phyloP scores from a whole-genome alignment of 2,888 invertebrate genomes.

The Nephrotoma appendiculata region DNA sequence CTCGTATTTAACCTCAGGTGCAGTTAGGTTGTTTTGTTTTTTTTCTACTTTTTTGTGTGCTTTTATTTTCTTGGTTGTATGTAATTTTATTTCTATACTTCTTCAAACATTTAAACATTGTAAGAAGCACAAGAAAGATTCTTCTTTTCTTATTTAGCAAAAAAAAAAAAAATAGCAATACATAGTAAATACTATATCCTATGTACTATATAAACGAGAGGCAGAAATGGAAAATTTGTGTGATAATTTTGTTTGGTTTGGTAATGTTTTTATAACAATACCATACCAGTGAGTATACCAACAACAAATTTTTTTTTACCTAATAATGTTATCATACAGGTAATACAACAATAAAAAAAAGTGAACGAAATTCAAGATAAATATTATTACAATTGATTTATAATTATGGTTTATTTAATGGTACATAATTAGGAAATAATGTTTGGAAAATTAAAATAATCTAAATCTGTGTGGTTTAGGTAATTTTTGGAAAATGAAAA shows the following conservation, averaged over 20 bases:
- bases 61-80: neutral
- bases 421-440: neutral
- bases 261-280: neutral
- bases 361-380: neutral
- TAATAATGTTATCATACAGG: neutral
- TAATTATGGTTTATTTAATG: neutral
- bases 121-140: neutral
- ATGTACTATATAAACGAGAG: neutral
- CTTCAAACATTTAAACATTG: neutral
- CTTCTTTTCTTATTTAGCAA: neutral
- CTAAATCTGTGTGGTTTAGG: neutral
- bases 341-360: neutral
- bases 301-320: neutral
- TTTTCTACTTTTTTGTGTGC: neutral
- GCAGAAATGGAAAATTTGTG: neutral
- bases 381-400: neutral
- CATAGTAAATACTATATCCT: neutral
- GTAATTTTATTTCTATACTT: neutral
- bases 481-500: neutral
- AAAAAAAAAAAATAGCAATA: neutral
- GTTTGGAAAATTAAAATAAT: neutral
- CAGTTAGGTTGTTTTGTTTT: neutral
- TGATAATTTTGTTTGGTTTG: neutral
- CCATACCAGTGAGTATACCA: neutral
- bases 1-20: neutral